Evolutionary conservation across 2,797 vertebrate species (phyloP).

Genomic region (Vipera latastei): DNA sequence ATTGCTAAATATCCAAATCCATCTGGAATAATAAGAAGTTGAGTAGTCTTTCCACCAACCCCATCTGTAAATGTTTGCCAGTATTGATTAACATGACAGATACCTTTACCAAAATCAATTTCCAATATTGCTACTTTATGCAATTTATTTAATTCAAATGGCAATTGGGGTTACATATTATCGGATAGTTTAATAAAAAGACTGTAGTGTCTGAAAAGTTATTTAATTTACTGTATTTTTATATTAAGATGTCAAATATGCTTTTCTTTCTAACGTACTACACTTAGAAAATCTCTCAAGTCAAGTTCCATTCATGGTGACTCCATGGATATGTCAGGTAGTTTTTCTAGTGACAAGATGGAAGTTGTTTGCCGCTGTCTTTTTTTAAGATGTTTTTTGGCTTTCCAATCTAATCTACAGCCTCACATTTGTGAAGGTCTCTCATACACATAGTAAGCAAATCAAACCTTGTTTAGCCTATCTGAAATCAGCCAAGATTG

Average conservation of each 20-base stretch:
- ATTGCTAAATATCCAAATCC: not conserved
- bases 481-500: not conserved
- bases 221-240: not conserved
- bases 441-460: not conserved
- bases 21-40: not conserved
- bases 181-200: not conserved
- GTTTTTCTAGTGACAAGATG: not conserved
- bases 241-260: not conserved
- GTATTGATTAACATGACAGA: not conserved
- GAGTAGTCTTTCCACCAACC: not conserved
- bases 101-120: not conserved
- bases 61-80: not conserved
- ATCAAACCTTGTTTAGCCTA: not conserved
- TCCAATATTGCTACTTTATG: not conserved
- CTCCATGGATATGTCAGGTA: not conserved
- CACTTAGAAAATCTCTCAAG: not conserved
- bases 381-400: not conserved
- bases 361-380: not conserved
- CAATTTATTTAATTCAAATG: not conserved
- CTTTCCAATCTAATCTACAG: not conserved
- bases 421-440: not conserved
- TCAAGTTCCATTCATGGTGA: not conserved
- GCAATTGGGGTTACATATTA: not conserved
- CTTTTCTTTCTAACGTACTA: not conserved
- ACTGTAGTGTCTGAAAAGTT: not conserved